phyloP scores from a whole-genome alignment of 2,113 vertebrate species.

The Gorilla gorilla region DNA sequence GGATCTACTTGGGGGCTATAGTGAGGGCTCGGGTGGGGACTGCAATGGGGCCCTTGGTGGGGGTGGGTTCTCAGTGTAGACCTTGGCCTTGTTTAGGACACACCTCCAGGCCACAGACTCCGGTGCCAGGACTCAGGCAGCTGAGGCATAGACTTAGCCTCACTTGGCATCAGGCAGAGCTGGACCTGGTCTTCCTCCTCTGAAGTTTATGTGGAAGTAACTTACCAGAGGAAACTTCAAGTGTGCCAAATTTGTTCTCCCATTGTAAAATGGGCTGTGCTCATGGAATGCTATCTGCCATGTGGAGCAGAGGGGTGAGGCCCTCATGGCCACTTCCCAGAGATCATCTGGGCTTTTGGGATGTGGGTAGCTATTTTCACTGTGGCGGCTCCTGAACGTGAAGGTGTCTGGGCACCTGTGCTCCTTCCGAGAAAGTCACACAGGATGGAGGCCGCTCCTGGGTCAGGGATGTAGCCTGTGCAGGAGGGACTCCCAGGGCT shows the following conservation, averaged over 20 bases:
- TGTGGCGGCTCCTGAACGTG: too few species aligned
- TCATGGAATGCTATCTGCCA: background rate
- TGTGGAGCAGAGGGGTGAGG: background rate
- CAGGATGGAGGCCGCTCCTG: fast-evolving
- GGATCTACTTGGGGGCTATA: fast-evolving
- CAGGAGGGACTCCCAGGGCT: background rate
- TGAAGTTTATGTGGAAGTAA: background rate
- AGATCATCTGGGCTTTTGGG: background rate
- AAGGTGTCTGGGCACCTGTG: background rate
- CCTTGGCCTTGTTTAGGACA: background rate
- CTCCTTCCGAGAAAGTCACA: background rate
- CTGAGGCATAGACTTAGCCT: fast-evolving
- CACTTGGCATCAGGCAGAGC: fast-evolving
- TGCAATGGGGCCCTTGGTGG: background rate
- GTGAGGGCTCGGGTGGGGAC: background rate
- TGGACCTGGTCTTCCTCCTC: background rate
- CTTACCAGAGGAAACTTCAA: background rate
- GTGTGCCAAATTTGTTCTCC: background rate
- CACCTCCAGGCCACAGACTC: background rate
- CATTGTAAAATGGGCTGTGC: background rate
- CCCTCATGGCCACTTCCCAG: background rate
- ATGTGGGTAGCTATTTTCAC: too few species aligned
- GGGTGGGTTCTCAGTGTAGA: background rate
- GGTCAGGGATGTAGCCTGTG: background rate
- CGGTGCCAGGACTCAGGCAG: background rate